Conservation (phyloP, 2,113 vertebrate species). For the Ceyx margarethae region DNA sequence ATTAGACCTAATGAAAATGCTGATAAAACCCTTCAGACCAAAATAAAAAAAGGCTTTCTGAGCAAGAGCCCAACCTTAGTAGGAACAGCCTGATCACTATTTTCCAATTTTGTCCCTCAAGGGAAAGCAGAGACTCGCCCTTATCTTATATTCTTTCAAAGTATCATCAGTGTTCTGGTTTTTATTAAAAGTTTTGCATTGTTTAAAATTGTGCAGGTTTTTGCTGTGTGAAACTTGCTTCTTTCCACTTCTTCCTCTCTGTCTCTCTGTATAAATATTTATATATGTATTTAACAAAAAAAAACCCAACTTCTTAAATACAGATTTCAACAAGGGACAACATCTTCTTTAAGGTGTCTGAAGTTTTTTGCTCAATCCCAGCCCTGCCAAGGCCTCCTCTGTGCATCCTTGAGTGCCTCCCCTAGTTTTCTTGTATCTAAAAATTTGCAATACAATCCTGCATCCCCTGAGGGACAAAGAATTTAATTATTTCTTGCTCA, state of each 20-base stretch:
- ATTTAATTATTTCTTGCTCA: not conserved
- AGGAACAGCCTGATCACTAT: not conserved
- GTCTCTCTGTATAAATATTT: not conserved
- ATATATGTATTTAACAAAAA: not conserved
- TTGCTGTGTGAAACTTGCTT: not conserved
- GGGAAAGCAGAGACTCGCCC: not conserved
- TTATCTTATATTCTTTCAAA: conserved; percentile 3
- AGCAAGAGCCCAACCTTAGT: not conserved
- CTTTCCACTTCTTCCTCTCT: not conserved
- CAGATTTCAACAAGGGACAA: not conserved
- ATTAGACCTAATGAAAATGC: not conserved
- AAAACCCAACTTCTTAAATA: not conserved
- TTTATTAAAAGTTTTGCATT: conserved; percentile 8
- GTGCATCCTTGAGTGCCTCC: not conserved
- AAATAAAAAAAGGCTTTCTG: not conserved
- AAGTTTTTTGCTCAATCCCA: not conserved
- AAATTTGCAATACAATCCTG: not conserved
- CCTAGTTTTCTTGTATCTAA: not conserved
- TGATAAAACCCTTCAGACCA: not conserved
- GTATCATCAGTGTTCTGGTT: conserved; percentile 22
- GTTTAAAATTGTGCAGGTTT: not conserved
- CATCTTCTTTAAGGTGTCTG: not conserved
- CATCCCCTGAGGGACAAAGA: not conserved
- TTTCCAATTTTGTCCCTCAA: not conserved
- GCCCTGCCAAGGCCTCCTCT: not conserved